These are phyloP conservation scores for Aphis gossypii DNA, from an alignment of 1,140 invertebrate species.

Conservation along the genomic window DNA sequence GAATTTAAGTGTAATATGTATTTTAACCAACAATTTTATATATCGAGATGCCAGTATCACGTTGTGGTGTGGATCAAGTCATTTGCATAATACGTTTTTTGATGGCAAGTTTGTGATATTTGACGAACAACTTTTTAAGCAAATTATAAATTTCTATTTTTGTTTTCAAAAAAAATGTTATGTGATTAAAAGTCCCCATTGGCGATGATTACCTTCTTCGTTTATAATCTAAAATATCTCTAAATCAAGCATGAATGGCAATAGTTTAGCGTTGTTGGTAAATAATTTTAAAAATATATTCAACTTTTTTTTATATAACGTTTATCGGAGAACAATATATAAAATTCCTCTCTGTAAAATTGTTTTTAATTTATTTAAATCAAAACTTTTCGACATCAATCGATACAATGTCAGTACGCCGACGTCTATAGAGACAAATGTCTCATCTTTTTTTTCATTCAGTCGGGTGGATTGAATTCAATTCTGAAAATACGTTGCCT, in stretches of 20 bases:
- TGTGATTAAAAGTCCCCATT: background rate
- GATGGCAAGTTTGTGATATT: background rate
- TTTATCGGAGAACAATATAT: background rate
- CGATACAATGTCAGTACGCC: background rate
- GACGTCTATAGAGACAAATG: background rate
- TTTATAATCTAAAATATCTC: background rate
- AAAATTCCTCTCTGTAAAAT: background rate
- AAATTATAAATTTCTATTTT: background rate
- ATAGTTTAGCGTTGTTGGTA: background rate
- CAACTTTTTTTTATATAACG: background rate
- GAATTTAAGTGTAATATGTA: background rate
- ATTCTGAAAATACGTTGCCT: background rate
- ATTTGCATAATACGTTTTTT: background rate
- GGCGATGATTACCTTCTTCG: background rate
- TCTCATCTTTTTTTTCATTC: background rate
- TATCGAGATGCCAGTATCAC: no score
- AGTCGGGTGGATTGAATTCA: background rate
- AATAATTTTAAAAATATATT: background rate
- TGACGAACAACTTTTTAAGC: background rate
- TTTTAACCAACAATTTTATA: background rate
- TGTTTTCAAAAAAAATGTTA: background rate
- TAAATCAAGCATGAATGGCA: background rate
- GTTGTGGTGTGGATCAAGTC: background rate
- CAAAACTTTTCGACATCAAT: slow-evolving; percentile 42
- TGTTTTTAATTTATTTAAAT: slow-evolving; percentile 45